Evolutionary conservation across 2,113 vertebrate genomes (phyloP), one percentile per base, ranked within the genome.

Genomic region (Myiozetetes cayanensis): DNA sequence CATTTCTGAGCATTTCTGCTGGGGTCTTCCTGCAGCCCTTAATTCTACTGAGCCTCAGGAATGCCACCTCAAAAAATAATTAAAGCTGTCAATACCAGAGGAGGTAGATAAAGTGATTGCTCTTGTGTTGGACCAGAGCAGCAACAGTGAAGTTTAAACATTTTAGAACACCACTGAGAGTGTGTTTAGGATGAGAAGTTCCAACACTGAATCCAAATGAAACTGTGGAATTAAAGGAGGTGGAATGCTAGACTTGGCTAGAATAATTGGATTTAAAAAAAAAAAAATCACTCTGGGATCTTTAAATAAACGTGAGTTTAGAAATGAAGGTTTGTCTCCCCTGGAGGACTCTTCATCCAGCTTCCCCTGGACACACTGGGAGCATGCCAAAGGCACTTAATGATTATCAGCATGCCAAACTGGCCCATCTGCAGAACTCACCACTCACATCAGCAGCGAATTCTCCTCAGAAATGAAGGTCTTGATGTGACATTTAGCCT

Each of bases 311-410:
- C 25, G 31, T 9, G 25, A 35, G 35, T 30, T 59, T 28, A 75
- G 82, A 39, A 84, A 12, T 7, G 1, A 21, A 59, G 35, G 21
- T 52, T 24, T 24, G 25, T 43, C 47, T 35, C 37, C 8, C 8
- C 1, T 3, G 37, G 50, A 68, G 37, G 49, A 8, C 27, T 19
- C 17, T 3, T 6, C 46, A 12, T 14, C 52, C 62, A 24, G 30
- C 63, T 58, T 9, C 1, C 27, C 62, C 2, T 17, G 88, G 39
- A 1, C 20, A 5, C 1, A 9, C 49, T 37, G 9, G 4, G 4
- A 25, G 17, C 5, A 8, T 56, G 20, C 21, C 55, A 33, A 13
- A 56, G 55, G 33, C 20, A n/a, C 14, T 33, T 22, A 56, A 14
- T 56, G 55, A 13, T 56, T n/a, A 14, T 56, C 33, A n/a, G 21